Base-by-base conservation (phyloP, 2,888 invertebrate species). In the Netelia melanura region DNA sequence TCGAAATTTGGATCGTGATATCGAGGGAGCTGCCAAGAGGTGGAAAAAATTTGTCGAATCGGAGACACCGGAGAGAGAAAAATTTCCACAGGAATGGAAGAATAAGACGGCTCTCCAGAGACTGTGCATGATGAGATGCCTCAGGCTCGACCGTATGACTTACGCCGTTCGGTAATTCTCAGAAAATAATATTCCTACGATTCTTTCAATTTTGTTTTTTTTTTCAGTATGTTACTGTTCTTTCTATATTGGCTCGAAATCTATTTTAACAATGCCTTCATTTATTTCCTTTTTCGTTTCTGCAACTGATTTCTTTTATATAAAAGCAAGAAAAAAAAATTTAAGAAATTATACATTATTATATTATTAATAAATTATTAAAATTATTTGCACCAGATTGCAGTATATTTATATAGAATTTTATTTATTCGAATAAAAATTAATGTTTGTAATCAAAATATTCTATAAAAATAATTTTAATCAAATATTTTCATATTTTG, bases 61-160 rank as follows among this genome's bases (percentile, higher is more conserved):
- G 23, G 98, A 99, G 92, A 97, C 96, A 84, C 98, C 99, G 0
- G 99, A 99, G 93, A 96, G 97, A 90, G 98, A 99, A 93, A 98
- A 98, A 93, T 95, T 98, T 88, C 99, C 99, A 0, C 98, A 98
- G 83, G 99, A 99, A 91, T 99, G 99, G 99, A 99, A 98, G 93
- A 97, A 97, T 90, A 98, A 98, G 93, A 95, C 96, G 0, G 95
- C 97, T 0, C 94, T 99, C 65, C 98, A 99, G 92, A 96, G 97
- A 86, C 94, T 99, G 5, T 98, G 98, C 91, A 98, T 99, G 93
- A 97, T 99, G 97, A 95, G 99, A 81, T 98, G 98, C 23, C 94
- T 99, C 74, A 95, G 99, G 65, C 97, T 98, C 0, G 99, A 99
- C 94, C 95, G 99, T 88, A 98, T 99, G 98, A 98, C 98, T 0